Percentiles rank a stretch among this genome's conserved stretches.
These are phyloP conservation scores for Acrocephalus arundinaceus DNA, from an alignment of 2,113 vertebrate species.

Conservation along the genomic window DNA sequence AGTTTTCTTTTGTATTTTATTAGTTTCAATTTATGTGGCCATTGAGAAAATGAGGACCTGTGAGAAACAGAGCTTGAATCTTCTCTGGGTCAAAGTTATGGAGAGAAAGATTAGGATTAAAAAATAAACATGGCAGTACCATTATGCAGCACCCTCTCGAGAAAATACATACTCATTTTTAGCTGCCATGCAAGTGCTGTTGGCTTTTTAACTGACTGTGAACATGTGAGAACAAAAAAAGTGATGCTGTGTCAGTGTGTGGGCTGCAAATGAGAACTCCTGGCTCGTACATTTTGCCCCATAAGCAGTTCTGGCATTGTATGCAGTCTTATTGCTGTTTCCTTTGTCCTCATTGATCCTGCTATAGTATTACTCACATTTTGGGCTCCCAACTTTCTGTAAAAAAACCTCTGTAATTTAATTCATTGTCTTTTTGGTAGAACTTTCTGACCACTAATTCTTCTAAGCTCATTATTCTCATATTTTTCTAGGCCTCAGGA, in stretches of 20 bases:
- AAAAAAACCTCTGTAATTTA: conserved; percentile 6
- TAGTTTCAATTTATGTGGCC: background rate
- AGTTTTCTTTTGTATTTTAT: background rate
- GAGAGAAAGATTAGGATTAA: background rate
- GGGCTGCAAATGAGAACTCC: conserved; percentile 61
- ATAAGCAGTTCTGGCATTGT: conserved; percentile 65
- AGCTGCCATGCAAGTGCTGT: conserved; percentile 4
- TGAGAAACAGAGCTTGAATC: background rate
- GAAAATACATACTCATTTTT: conserved; percentile 24
- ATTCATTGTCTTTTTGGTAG: conserved; percentile 5
- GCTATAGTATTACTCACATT: conserved; percentile 49
- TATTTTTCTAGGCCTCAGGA: background rate
- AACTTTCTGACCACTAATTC: conserved; percentile 24
- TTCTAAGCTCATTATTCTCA: background rate
- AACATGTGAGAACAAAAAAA: conserved; percentile 64
- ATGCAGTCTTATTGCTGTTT: conserved; percentile 58
- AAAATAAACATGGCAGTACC: background rate
- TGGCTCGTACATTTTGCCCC: conserved; percentile 55
- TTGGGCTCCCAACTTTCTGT: conserved; percentile 15
- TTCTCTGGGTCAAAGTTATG: background rate
- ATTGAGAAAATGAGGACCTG: background rate
- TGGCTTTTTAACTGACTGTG: conserved; percentile 46
- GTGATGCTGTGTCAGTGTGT: conserved; percentile 64
- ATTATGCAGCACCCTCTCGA: background rate
- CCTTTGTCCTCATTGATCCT: conserved; percentile 59